These are phyloP conservation scores for Ceratina calcarata DNA, from an alignment of 1,140 invertebrate genomes.

Conservation along the genomic window DNA sequence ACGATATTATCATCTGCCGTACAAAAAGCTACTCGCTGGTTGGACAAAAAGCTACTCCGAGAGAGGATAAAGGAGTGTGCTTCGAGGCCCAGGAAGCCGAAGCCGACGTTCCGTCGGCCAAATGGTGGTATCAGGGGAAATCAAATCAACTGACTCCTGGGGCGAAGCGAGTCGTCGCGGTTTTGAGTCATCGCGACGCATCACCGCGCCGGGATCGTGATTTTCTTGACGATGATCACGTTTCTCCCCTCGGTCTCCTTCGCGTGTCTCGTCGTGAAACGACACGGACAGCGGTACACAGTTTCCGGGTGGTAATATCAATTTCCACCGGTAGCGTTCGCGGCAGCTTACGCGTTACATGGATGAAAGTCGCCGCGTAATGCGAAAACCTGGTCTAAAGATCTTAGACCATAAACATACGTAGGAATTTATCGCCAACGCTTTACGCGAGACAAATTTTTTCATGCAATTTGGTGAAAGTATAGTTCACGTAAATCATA, in stretches of 20 bases:
- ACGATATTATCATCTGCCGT: not conserved
- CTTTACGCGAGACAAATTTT: too few relatives aligned
- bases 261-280: not conserved
- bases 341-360: conserved; percentile 3
- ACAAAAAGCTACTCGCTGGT: too few relatives aligned
- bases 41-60: too few relatives aligned
- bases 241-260: not conserved
- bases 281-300: not conserved
- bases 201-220: not conserved
- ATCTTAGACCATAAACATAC: too few relatives aligned
- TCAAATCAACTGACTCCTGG: not conserved
- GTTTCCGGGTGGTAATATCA: conserved; percentile 22
- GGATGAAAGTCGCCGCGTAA: not conserved
- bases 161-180: not conserved
- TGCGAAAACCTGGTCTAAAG: conserved; percentile 33
- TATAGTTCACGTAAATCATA: too few relatives aligned
- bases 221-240: conserved; percentile 24
- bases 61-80: not conserved
- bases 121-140: conserved; percentile 24
- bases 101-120: not conserved
- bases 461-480: too few relatives aligned
- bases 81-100: not conserved
- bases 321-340: conserved; percentile 16
- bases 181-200: not conserved
- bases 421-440: too few relatives aligned